These are phyloP conservation scores for Nemoura dubitans DNA, from an alignment of 2,888 invertebrate genomes.

Conservation along the genomic window DNA sequence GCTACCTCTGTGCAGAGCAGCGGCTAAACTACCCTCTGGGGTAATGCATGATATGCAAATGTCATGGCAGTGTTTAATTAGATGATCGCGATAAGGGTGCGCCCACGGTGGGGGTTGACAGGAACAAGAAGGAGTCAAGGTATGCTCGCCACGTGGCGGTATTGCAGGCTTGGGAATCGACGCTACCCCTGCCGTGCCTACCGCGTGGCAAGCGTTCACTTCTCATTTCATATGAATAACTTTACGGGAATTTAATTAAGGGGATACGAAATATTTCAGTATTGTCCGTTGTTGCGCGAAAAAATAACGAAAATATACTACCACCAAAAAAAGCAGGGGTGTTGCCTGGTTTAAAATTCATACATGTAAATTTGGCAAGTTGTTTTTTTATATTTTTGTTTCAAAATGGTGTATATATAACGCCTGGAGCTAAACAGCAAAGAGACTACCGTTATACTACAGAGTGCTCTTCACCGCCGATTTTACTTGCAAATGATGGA, in stretches of 20 bases:
- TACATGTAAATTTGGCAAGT: slow-evolving; percentile 25
- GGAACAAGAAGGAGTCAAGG: slow-evolving; percentile 46
- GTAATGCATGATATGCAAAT: slow-evolving; percentile 51
- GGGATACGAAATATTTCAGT: slow-evolving; percentile 3
- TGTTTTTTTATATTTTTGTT: slow-evolving; percentile 24
- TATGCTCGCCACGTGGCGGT: neutral
- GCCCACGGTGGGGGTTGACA: slow-evolving; percentile 45
- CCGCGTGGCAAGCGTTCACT: neutral
- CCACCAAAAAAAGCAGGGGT: neutral
- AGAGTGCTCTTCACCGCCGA: neutral
- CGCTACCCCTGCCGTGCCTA: too few species aligned
- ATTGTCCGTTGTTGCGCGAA: slow-evolving; percentile 1
- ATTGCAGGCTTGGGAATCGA: slow-evolving; percentile 12
- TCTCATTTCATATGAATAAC: slow-evolving; percentile 33
- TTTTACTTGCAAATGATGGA: slow-evolving; percentile 48
- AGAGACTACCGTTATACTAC: neutral
- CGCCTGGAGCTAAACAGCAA: slow-evolving; percentile 7
- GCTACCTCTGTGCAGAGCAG: neutral
- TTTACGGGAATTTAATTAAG: slow-evolving; percentile 30
- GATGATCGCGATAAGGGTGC: slow-evolving; percentile 49
- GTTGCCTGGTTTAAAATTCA: slow-evolving; percentile 26
- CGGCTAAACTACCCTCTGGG: slow-evolving; percentile 46
- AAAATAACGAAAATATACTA: slow-evolving; percentile 25
- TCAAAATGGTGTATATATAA: slow-evolving; percentile 23
- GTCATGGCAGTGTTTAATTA: slow-evolving; percentile 49